Base-by-base conservation (phyloP, 2,888 invertebrate genomes). In the Chloroclysta siterata region DNA sequence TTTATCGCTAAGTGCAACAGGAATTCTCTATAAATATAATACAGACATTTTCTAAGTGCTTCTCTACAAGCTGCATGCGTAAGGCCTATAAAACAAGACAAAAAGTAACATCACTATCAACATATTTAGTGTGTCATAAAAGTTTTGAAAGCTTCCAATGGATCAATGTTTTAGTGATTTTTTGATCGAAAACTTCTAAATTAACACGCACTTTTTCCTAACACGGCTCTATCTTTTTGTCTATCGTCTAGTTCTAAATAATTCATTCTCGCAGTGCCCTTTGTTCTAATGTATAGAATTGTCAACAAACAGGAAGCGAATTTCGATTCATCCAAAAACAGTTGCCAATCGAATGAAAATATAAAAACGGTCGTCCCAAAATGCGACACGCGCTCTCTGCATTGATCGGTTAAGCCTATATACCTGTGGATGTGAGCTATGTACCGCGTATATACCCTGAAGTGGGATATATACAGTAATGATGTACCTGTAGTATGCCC, bases 381-480 rank as follows among this genome's bases (percentile, higher is more conserved):
- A 60, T 50, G 47, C 50, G 59, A 51, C 61, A 60, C 59, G 41
- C 52, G 28, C 55, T 47, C 48, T 51, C 44, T 17, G 55, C 60
- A 62, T 63, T 60, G 65, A 65, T 62, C 65, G 61, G 58, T 44
- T 47, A 58, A 55, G 58, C 61, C 36, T 65, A 65, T 61, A 33
- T 65, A 61, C 65, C 46, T 50, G 53, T 17, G 51, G 3, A 46
- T 59, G 64, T 61, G 60, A 17, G 65, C 39, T 60, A 60, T 60
- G 54, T 65, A 48, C 50, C 39, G 41, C 29, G 14, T 53, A 58
- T 59, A 47, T 55, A 64, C 42, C 47, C 56, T 42, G 59, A 17
- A 48, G 55, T 48, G 57, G 41, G 42, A 48, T 61, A 65, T 47
- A 60, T 60, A 61, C n/a, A n/a, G n/a, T n/a, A n/a, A n/a, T n/a